Base-by-base conservation (phyloP, 2,113 vertebrate genomes). In the Glaucomys volans region DNA sequence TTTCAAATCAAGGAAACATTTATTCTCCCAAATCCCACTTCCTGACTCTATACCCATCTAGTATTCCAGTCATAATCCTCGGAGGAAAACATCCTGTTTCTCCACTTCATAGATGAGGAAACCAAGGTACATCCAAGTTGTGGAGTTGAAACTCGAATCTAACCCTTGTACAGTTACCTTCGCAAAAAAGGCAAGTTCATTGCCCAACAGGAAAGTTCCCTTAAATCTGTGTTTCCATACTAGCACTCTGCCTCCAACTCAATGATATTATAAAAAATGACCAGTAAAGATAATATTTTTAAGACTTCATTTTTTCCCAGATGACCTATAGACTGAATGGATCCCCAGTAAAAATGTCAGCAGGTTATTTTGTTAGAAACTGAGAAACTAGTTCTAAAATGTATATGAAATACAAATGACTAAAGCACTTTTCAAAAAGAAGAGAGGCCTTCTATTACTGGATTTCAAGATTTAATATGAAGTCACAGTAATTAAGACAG, bases 1-100 rank as follows among this genome's bases (percentile, higher is more conserved):
- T 95, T 92, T 62, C 89, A 86, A 85, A 90, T 69, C 32, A 87
- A 35, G 57, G 44, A 83, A 75, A 82, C 4, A 54, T 87, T 62
- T 83, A 74, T 40, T 4, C 9, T 22, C 28, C 9, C 1, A 40
- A 77, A 47, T 82, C n/a, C 42, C 17, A 14, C 8, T 40, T 0
- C 40, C 4, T 9, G 3, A 40, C 28, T 62, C 47, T 50, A 5
- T 30, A 44, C 30, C 52, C 42, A 32, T 75, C 35, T 22, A 40
- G 32, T 40, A 83, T 40, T 74, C 47, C 1, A 32, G 35, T 26
- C 42, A 28, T 24, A 16, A 30, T 47, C 30, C 28, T 90, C 64
- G 79, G 64, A 80, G 20, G 22, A 20, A 26, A 66, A 32, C 66
- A 32, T 62, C 20, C 4, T 52, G 7, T 13, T 62, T 79, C 52